Conservation (phyloP, 2,113 vertebrate species). For the Coryphaenoides rupestris region DNA sequence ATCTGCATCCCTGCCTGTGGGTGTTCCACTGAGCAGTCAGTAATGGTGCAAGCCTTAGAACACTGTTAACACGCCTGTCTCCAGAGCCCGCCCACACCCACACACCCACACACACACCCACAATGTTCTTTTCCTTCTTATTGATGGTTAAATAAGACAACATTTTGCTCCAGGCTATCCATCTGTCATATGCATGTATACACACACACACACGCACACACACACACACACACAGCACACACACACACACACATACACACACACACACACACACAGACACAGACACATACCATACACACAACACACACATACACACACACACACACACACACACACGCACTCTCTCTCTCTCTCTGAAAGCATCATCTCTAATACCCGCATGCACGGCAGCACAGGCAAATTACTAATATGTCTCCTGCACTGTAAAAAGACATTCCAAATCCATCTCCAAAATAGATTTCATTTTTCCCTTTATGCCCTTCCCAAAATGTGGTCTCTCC, state of each 20-base stretch:
- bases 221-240: not conserved
- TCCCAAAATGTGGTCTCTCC: too few relatives aligned
- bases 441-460: too few relatives aligned
- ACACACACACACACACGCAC: too few relatives aligned
- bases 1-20: too few relatives aligned
- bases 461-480: too few relatives aligned
- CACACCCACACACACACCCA: not conserved
- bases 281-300: too few relatives aligned
- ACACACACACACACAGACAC: constrained; percentile 3
- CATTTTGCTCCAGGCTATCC: not conserved
- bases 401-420: not conserved
- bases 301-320: too few relatives aligned
- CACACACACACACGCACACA: constrained; percentile 1
- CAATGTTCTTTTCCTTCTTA: constrained; percentile 2
- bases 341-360: too few relatives aligned
- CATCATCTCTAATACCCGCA: too few relatives aligned
- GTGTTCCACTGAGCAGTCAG: not conserved
- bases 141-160: constrained; percentile 16
- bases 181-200: not conserved
- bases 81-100: not conserved
- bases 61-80: constrained; percentile 15
- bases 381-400: too few relatives aligned
- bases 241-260: constrained; percentile 8
- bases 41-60: too few relatives aligned
- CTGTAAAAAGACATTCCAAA: too few relatives aligned